Evolutionary conservation across 2,797 vertebrate species (phyloP).

Genomic region (Florisuga fusca): DNA sequence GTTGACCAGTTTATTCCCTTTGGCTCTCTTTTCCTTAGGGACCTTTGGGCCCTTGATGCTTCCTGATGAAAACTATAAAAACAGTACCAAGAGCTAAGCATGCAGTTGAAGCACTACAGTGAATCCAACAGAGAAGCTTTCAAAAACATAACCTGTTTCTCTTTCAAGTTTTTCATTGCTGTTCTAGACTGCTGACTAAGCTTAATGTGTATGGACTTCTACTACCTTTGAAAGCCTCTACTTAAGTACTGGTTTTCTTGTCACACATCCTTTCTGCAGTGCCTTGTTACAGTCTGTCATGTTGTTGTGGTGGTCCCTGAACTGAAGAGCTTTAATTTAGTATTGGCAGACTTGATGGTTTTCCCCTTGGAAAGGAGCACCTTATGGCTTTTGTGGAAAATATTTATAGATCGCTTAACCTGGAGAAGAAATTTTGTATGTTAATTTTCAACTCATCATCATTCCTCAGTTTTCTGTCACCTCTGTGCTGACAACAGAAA

Average conservation of each 20-base stretch:
- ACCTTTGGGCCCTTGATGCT: background rate
- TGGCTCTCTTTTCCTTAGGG: background rate
- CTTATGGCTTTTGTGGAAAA: background rate
- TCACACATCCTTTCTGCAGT: background rate
- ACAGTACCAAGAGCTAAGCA: background rate
- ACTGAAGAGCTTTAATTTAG: background rate
- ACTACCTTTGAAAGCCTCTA: background rate
- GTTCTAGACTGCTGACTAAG: background rate
- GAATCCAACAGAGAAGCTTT: background rate
- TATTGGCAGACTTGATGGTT: background rate
- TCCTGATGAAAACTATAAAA: background rate
- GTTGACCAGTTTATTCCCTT: background rate
- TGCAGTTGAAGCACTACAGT: background rate
- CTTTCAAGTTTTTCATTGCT: background rate
- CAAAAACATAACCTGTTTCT: background rate
- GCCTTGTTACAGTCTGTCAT: background rate
- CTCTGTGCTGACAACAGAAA: background rate
- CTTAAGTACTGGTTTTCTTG: background rate
- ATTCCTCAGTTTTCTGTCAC: background rate
- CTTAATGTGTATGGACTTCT: background rate
- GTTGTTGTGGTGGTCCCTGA: background rate
- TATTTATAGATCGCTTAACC: background rate
- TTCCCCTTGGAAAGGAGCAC: background rate
- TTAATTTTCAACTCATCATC: background rate
- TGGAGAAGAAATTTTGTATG: background rate